Percentiles rank a stretch among this genome's conserved stretches.
Conservation (phyloP, 2,888 invertebrate species). For the Acronicta leporina region DNA sequence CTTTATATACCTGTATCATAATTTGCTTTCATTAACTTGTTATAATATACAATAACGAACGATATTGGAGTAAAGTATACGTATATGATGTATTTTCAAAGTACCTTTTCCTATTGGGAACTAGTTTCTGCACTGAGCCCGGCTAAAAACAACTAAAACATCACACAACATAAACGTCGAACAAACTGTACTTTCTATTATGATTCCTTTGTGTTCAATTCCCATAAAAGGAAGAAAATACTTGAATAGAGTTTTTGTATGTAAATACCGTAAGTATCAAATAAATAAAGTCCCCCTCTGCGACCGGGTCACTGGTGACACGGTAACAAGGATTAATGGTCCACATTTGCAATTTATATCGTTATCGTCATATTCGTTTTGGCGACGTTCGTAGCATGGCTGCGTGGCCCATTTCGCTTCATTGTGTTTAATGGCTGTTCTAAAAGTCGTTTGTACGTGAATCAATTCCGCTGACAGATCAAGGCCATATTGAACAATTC, state of each 20-base stretch:
- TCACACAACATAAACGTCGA: slow-evolving; percentile 18
- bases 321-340: slow-evolving; percentile 72
- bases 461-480: slow-evolving; percentile 52
- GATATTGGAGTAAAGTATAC: too few species aligned
- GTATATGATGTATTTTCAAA: too few species aligned
- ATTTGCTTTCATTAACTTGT: slow-evolving; percentile 4
- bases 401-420: slow-evolving; percentile 57
- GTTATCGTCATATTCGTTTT: slow-evolving; percentile 63
- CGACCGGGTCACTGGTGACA: slow-evolving; percentile 63
- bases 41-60: background rate
- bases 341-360: slow-evolving; percentile 71
- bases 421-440: slow-evolving; percentile 55
- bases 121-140: slow-evolving; percentile 3
- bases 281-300: slow-evolving; percentile 55
- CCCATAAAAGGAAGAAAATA: slow-evolving; percentile 34
- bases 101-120: background rate
- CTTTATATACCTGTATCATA: slow-evolving; percentile 8
- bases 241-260: slow-evolving; percentile 49
- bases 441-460: slow-evolving; percentile 51
- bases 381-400: slow-evolving; percentile 53
- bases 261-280: slow-evolving; percentile 49
- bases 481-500: slow-evolving; percentile 47
- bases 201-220: slow-evolving; percentile 28
- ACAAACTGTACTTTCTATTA: slow-evolving; percentile 25
- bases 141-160: slow-evolving; percentile 16